Evolutionary conservation across 1,140 invertebrate species (phyloP), one percentile per base, ranked within the genome.

Genomic region (Potamilus streckersoni): DNA sequence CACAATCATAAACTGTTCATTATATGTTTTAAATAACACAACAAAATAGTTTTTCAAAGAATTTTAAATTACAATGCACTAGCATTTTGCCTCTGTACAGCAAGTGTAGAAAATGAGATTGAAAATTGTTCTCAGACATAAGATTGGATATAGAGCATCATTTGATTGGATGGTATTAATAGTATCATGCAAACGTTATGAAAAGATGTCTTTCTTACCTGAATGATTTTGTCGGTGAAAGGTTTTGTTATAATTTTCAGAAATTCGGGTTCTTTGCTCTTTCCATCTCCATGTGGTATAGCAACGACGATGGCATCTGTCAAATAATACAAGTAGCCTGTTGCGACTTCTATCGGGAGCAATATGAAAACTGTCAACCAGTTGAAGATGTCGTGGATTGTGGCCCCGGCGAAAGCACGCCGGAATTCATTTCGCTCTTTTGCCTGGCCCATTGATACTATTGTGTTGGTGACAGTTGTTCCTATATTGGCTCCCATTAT

Each of bases 401-500:
- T 92, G 27, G 92, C 92, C 1, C 90, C 91, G 38, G 91, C 91
- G 83, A 93, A 93, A 2, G 92, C 92, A 66, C 91, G 77, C 65
- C 89, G 81, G 79, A 93, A 93, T 80, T 92, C 88, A 55, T 89
- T 84, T n/a, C 90, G 79, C 73, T 92, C 87, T 56, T 79, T 82
- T 15, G 84, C 78, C 71, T 89, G 86, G 31, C 82, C 85, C 49
- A 93, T 84, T 0, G 92, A 92, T 12, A 93, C 92, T n/a, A 93
- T 87, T 0, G 92, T 93, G 82, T 93, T 93, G 64, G 93, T 93
- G 2, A 93, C 90, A 2, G 91, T 92, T 6, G 93, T 93, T 20
- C 92, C 92, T 76, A 93, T 92, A 82, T 93, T 93, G 61, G 92
- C 91, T 0, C 92, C 92, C 92, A 93, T 92, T 56, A 93, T 89